A percentile compares a stretch with the other conserved stretches of the same genome.
phyloP scores from a whole-genome alignment of 2,113 vertebrate genomes.

The cat (Felis catus) region F.catus_Fca126_mat1.0 CM031419.1:200579001-200579500 shows the following conservation, averaged over 20 bases:
- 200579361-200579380: not conserved
- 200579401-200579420: not conserved
- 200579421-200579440: not conserved
- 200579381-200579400: not conserved
- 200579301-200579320: not conserved
- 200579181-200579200: not conserved
- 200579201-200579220: not conserved
- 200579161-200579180: conserved; percentile 22
- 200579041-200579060: not conserved
- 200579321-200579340: not conserved
- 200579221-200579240: not conserved
- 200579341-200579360: not conserved
- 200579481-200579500: too few relatives aligned
- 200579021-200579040: not conserved
- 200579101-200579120: conserved; percentile 10
- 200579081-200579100: not conserved
- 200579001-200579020: not conserved
- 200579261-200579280: not conserved
- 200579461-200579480: too few relatives aligned
- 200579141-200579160: not conserved
- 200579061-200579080: not conserved
- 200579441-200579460: not conserved
- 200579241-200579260: not conserved
- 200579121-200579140: conserved; percentile 28
- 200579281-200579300: not conserved